phyloP scores from a whole-genome alignment of 2,113 vertebrate genomes.

The Passer domesticus region DNA sequence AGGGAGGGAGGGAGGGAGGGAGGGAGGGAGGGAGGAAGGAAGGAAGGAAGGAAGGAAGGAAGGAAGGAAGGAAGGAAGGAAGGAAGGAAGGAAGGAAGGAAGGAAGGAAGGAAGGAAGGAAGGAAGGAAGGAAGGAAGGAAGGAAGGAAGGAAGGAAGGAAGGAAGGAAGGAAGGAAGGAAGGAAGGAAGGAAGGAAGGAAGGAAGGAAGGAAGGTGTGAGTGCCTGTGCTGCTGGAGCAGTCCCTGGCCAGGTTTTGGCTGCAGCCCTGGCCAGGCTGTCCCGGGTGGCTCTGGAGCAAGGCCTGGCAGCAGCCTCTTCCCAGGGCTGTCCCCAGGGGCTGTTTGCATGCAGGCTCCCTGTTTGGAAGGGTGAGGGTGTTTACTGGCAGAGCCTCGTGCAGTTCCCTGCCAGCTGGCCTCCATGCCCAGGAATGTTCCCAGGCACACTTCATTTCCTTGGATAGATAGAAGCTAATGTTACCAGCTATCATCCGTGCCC shows the following conservation, averaged over 20 bases:
- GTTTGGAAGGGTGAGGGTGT: constrained; percentile 27
- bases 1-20: background rate
- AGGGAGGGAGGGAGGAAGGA: background rate
- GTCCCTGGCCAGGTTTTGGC: background rate
- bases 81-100: background rate
- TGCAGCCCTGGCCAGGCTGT: background rate
- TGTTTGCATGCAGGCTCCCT: constrained; percentile 24
- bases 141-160: background rate
- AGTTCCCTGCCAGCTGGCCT: constrained; percentile 4
- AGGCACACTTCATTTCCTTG: constrained; percentile 41
- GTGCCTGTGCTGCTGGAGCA: background rate
- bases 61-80: background rate
- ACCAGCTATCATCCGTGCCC: constrained; percentile 1
- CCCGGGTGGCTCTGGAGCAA: background rate
- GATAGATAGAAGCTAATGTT: background rate
- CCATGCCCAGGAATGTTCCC: constrained; percentile 41
- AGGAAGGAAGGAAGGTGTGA: background rate
- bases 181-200: background rate
- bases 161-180: background rate
- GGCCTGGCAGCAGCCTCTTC: background rate
- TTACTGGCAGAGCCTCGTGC: background rate
- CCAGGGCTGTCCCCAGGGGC: background rate
- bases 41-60: background rate
- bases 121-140: background rate
- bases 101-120: background rate